Evolutionary conservation across 2,797 vertebrate genomes (phyloP).

Genomic region (Chiroxiphia lanceolata): DNA sequence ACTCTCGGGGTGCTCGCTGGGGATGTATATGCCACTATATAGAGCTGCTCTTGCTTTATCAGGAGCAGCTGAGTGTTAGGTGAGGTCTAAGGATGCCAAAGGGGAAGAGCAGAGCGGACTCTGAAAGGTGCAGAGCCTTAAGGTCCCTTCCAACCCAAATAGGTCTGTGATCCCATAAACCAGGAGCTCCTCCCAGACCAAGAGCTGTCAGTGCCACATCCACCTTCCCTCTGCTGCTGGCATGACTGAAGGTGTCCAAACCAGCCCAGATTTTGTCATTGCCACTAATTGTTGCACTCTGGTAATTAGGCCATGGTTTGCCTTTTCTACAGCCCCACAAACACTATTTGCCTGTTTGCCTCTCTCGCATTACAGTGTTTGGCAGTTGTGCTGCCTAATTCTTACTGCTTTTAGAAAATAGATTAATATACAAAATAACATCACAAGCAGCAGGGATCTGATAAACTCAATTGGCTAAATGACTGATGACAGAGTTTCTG

Average conservation of each 20-base stretch:
- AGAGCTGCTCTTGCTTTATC: not conserved
- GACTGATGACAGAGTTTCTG: not conserved
- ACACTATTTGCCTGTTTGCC: not conserved
- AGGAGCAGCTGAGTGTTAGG: not conserved
- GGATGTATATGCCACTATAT: accelerated
- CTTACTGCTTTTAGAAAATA: not conserved
- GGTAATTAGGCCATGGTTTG: not conserved
- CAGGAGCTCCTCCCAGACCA: not conserved
- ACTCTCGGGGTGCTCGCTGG: not conserved
- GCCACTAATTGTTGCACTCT: not conserved
- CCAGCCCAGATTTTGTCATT: not conserved
- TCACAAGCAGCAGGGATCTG: constrained; percentile 20
- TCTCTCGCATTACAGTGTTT: not conserved
- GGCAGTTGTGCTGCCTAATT: not conserved
- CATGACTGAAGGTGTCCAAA: not conserved
- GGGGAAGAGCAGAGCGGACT: not conserved
- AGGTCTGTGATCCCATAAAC: not conserved
- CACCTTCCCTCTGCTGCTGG: not conserved
- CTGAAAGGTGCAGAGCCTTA: not conserved
- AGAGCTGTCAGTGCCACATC: not conserved
- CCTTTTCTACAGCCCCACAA: not conserved
- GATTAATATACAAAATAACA: constrained; percentile 14
- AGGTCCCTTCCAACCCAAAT: not conserved
- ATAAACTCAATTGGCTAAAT: constrained; percentile 19
- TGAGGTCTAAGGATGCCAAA: not conserved